Evolutionary conservation across 2,888 invertebrate genomes (phyloP).

Genomic region (Furcula furcula): DNA sequence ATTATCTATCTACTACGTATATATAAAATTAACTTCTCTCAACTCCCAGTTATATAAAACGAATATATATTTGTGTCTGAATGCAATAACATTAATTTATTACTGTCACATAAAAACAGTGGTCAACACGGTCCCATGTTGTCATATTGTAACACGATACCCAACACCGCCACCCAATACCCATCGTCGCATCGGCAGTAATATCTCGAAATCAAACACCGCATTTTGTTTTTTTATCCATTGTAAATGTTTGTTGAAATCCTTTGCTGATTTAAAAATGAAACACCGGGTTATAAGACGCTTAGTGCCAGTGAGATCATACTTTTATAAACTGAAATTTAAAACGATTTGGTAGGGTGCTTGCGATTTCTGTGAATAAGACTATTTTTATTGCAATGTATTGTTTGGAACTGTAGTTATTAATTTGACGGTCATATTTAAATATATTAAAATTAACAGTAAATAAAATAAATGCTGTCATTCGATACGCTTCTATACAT

Average conservation of each 20-base stretch:
- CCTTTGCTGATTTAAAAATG: conserved; percentile 25
- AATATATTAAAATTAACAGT: no score
- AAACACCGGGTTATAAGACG: conserved; percentile 4
- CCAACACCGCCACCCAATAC: conserved; percentile 27
- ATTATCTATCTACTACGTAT: no score
- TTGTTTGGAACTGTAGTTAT: no score
- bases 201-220: conserved; percentile 43
- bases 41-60: no score
- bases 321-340: background rate
- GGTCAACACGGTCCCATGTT: conserved; percentile 17
- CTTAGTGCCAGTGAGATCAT: background rate
- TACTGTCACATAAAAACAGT: conserved; percentile 10
- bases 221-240: conserved; percentile 15
- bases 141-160: conserved; percentile 36
- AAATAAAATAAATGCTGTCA: no score
- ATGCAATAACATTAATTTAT: conserved; percentile 18
- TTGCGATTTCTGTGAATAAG: no score
- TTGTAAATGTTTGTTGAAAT: conserved; percentile 26
- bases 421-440: no score
- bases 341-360: no score
- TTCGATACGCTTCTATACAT: no score
- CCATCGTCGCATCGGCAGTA: conserved; percentile 29
- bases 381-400: no score
- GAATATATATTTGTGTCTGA: no score
- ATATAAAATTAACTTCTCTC: no score